Base-by-base conservation (phyloP, 2,113 vertebrate species). In the Acanthochromis polyacanthus region DNA sequence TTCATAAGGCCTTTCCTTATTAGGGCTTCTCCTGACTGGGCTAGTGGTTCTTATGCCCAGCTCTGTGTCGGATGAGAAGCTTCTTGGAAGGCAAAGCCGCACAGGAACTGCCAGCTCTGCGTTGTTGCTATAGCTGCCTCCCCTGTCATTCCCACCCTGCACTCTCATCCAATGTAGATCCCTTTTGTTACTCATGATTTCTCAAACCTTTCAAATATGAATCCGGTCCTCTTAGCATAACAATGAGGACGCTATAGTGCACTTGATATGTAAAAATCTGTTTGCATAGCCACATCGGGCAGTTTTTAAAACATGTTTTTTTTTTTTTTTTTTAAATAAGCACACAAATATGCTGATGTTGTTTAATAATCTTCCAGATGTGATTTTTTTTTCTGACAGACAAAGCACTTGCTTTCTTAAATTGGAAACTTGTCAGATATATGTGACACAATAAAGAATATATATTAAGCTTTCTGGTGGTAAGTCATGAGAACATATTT, bases 1-100 rank as follows among this genome's bases (percentile, higher is more conserved):
- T 94, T 94, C 91, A 94, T 95, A 93, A 93, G 84, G 74, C 88
- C 82, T 86, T 90, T 91, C 83, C 93, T 94, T 95, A 94, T 94
- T 94, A 93, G 88, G 89, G 91, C 73, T 91, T 91, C 91, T 92
- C 81, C 89, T 91, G 83, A 91, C 86, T 89, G 86, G 83, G 85
- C 87, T 83, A 40, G 63, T 71, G 77, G 80, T 90, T 89, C 85
- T 92, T 87, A 90, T 78, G 72, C 82, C 82, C 75, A 81, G 85
- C 87, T 91, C 90, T 88, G 87, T 87, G 84, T 93, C 85, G 81
- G 92, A 94, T 93, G 89, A 94, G 89, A 90, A 88, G 81, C 74
- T 82, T 83, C 71, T 86, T 83, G 74, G 87, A 88, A 79, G 78
- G 81, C 81, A 90, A 85, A 88, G 86, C 86, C 28, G 53, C 85